Base-by-base conservation (phyloP, 2,113 vertebrate genomes). In the Nycticebus coucang region DNA sequence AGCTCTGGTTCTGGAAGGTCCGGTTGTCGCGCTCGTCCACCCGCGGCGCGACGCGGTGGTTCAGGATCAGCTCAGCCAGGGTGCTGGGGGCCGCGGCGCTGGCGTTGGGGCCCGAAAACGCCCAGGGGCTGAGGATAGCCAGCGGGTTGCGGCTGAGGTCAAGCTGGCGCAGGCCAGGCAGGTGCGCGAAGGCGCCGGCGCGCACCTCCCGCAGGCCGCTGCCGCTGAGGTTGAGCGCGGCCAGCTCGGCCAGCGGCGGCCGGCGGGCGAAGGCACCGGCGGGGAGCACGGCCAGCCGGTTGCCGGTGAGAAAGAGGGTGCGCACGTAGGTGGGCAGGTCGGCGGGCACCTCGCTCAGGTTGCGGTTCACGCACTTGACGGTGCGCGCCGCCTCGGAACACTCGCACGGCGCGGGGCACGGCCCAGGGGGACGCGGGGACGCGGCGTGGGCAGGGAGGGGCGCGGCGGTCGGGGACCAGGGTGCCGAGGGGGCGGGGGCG, bases 91-190 rank as follows among this genome's bases (percentile, higher is more conserved):
- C n/a, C 17, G 97, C 93, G 50, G 89, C 91, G 77, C 93, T 97
- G 91, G 88, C 74, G 37, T 96, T 96, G 95, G 53, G 33, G 60
- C 88, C 91, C 0, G 96, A 96, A 84, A 99, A 99, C 28, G 99
- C 99, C 22, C 84, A 94, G 4, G 98, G 96, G 93, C 98, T 99
- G 91, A 99, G 98, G 60, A 4, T 28, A 7, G 2, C 64, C 91
- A 99, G 98, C 0, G 90, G 98, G 98, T 99, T 99, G 98, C 99
- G 98, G 97, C 99, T 99, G 94, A 99, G 98, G 97, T 99, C 99
- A 87, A 99, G 98, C 64, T 97, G 97, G 80, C 95, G 97, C 69
- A 99, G 98, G 93, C 97, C 97, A 78, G 99, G 99, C 98, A 99
- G 98, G 74, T 98, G 98, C 5, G 98, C 95, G 90, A 99, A 99